Percentiles rank a stretch among this genome's conserved stretches.
Conservation (phyloP, 2,888 invertebrate species). For the Cyclophora albipunctata region DNA sequence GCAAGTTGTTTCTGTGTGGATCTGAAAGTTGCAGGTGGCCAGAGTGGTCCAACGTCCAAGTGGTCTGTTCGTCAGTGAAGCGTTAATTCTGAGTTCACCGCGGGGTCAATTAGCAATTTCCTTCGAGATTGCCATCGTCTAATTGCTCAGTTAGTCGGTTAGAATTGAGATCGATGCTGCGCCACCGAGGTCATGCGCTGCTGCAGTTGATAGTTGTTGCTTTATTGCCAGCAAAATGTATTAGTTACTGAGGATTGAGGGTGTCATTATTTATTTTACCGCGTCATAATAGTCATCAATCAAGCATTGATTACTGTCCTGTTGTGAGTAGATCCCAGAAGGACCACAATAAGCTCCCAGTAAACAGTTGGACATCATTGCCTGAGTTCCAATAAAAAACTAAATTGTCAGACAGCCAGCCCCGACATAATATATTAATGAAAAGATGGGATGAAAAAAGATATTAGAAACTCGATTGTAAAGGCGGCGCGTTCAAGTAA, state of each 20-base stretch:
- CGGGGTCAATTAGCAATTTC: constrained; percentile 70
- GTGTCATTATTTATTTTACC: no score
- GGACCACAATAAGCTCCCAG: constrained; percentile 38
- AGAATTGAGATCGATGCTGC: constrained; percentile 31
- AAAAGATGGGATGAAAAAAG: constrained; percentile 65
- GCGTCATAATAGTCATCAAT: no score
- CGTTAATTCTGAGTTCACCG: constrained; percentile 62
- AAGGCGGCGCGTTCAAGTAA: constrained; percentile 66
- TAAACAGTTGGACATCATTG: constrained; percentile 46
- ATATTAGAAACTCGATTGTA: constrained; percentile 59
- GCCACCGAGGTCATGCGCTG: neutral
- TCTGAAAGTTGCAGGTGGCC: constrained; percentile 1
- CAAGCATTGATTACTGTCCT: no score
- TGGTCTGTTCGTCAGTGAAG: constrained; percentile 9
- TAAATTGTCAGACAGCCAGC: constrained; percentile 53
- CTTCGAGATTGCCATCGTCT: constrained; percentile 62
- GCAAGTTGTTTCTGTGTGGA: neutral
- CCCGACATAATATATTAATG: constrained; percentile 70
- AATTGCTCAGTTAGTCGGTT: constrained; percentile 42
- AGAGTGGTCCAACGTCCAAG: neutral
- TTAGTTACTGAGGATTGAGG: no score
- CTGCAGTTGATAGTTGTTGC: neutral
- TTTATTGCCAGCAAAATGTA: neutral
- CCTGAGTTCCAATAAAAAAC: constrained; percentile 50
- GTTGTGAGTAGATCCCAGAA: no score